Conservation (phyloP, 1,140 invertebrate genomes). For the Physella acuta region DNA sequence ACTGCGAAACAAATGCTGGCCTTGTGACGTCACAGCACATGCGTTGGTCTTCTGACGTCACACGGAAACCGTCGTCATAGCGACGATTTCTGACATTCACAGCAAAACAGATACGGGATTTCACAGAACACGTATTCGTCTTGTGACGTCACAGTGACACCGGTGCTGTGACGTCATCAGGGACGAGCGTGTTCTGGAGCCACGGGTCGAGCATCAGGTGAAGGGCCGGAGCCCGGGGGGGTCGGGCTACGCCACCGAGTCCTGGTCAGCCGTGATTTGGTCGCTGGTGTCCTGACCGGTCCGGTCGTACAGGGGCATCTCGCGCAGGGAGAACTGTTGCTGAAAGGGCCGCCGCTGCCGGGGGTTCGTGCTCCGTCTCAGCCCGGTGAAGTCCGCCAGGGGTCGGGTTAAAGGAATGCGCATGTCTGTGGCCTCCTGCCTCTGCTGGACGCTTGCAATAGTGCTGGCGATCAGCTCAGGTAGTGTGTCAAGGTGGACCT, state of each 20-base stretch:
- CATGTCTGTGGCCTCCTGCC: not conserved
- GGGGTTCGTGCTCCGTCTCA: conserved; percentile 24
- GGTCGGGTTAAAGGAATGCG: conserved; percentile 11
- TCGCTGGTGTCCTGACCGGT: too few relatives aligned
- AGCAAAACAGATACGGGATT: too few relatives aligned
- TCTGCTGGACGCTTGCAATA: conserved; percentile 17
- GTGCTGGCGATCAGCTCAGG: conserved; percentile 29
- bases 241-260: not conserved
- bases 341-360: conserved; percentile 30
- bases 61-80: too few relatives aligned
- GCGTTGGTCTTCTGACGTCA: too few relatives aligned
- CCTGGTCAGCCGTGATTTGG: too few relatives aligned
- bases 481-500: conserved; percentile 29
- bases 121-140: too few relatives aligned
- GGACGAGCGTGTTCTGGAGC: conserved; percentile 7
- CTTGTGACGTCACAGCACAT: too few relatives aligned
- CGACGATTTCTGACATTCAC: too few relatives aligned
- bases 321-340: conserved; percentile 29
- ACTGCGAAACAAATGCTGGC: too few relatives aligned
- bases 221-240: not conserved
- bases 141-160: too few relatives aligned
- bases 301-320: conserved; percentile 25
- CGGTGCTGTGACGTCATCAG: too few relatives aligned
- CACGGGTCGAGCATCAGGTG: conserved; percentile 1
- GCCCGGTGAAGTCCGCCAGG: conserved; percentile 28